A percentile compares a stretch with the other conserved stretches of the same genome.
Conservation (phyloP, 2,888 invertebrate species). For the Dione vanillae region DNA sequence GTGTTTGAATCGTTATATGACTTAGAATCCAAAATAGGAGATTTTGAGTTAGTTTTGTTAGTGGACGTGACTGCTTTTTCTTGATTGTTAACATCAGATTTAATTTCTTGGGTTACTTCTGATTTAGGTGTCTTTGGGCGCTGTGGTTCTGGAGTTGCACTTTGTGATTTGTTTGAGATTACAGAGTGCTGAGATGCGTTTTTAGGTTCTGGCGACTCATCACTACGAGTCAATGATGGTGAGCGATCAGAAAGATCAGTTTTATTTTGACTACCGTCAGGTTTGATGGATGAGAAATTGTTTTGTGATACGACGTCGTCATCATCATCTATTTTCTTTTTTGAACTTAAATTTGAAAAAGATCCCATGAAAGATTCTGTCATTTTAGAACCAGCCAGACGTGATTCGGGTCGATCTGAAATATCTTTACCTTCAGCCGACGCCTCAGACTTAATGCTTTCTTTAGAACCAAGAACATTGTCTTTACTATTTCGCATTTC, state of each 20-base stretch:
- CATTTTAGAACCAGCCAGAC: constrained; percentile 78
- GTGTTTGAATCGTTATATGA: constrained; percentile 66
- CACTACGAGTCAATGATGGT: constrained; percentile 78
- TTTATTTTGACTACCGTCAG: constrained; percentile 60
- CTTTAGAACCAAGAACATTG: constrained; percentile 72
- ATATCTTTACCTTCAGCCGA: constrained; percentile 65
- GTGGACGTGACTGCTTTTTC: constrained; percentile 55
- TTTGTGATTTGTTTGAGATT: constrained; percentile 62
- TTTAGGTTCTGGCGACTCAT: constrained; percentile 79
- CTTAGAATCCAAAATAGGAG: constrained; percentile 65
- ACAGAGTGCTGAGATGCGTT: constrained; percentile 58
- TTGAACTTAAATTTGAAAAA: constrained; percentile 64
- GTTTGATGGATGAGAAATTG: constrained; percentile 57
- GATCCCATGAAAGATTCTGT: constrained; percentile 79
- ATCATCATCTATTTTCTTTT: constrained; percentile 74
- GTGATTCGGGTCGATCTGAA: constrained; percentile 74
- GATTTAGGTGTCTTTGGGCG: constrained; percentile 73
- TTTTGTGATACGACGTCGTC: constrained; percentile 76
- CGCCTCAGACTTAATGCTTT: constrained; percentile 71
- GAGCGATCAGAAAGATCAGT: constrained; percentile 74
- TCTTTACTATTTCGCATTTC: constrained; percentile 79
- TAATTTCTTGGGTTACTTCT: constrained; percentile 60
- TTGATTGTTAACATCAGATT: constrained; percentile 55
- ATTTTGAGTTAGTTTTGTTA: constrained; percentile 63
- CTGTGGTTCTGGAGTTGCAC: constrained; percentile 64